Evolutionary conservation across 1,140 invertebrate species (phyloP).

Genomic region (Meteorus sp.): DNA sequence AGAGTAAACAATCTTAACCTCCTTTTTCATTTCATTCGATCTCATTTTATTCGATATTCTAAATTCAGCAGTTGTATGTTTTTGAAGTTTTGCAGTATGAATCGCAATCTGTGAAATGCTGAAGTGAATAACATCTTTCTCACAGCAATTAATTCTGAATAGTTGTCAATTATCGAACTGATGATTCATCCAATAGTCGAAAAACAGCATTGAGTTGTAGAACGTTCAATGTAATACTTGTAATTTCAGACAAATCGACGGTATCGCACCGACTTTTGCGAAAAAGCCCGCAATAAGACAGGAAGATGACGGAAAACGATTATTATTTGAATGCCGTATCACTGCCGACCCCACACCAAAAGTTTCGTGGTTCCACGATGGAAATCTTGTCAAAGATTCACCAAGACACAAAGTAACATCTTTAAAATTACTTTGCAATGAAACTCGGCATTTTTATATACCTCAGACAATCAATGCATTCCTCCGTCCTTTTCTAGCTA

Average conservation of each 20-base stretch:
- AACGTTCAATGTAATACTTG: not conserved
- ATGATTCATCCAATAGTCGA: no score
- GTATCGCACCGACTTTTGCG: constrained; percentile 94
- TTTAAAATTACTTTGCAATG: not conserved
- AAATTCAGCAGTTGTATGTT: no score
- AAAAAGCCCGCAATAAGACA: constrained; percentile 96
- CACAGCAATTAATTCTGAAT: no score
- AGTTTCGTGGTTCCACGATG: constrained; percentile 91
- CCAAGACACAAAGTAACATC: constrained; percentile 80
- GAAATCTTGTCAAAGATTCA: constrained; percentile 73
- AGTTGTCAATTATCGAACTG: no score
- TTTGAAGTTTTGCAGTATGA: no score
- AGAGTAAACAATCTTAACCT: no score
- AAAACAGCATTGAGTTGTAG: no score
- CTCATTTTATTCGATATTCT: no score
- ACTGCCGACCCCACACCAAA: constrained; percentile 90
- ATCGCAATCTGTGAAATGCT: no score
- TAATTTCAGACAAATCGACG: constrained; percentile 87
- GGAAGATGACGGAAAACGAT: constrained; percentile 93
- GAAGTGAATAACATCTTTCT: no score
- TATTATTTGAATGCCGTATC: constrained; percentile 95
- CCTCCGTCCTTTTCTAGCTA: constrained; percentile 71
- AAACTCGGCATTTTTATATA: constrained; percentile 1
- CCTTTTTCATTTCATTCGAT: no score
- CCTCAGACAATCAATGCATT: no score